These are phyloP conservation scores for Calidris pygmaea DNA, from an alignment of 2,113 vertebrate genomes.

Conservation along the genomic window DNA sequence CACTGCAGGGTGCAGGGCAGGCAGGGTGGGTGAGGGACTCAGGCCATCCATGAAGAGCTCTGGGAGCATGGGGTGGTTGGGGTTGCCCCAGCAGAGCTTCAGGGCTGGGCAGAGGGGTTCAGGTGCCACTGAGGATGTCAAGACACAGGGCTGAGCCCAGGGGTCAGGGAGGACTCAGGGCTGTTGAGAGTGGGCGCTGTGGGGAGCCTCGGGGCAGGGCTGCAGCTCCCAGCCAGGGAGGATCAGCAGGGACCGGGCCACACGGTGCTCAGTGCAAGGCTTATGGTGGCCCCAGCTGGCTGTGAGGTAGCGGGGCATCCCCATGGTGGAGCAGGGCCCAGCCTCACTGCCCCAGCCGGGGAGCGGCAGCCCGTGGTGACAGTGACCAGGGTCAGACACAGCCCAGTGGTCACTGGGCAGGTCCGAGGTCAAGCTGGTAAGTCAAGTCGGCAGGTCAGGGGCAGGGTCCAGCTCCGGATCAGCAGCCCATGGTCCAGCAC, in stretches of 20 bases:
- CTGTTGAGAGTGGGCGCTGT: fast-evolving
- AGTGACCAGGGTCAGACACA: not conserved
- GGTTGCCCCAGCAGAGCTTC: not conserved
- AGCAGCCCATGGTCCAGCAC: not conserved
- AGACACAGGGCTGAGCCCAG: fast-evolving
- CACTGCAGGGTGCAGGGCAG: fast-evolving
- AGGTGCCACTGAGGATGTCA: not conserved
- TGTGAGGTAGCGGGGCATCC: fast-evolving
- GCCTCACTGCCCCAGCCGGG: no score
- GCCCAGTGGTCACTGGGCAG: not conserved
- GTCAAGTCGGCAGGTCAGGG: not conserved
- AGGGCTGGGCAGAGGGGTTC: not conserved
- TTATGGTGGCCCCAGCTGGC: not conserved
- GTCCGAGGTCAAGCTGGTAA: not conserved
- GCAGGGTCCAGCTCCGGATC: not conserved
- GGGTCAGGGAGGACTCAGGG: fast-evolving
- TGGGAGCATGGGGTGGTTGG: not conserved
- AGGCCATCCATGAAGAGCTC: not conserved
- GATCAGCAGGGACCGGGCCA: fast-evolving
- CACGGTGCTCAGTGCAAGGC: fast-evolving
- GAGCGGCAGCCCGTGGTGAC: not conserved
- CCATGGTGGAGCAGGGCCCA: not conserved
- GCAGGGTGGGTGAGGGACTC: fast-evolving
- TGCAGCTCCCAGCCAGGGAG: fast-evolving
- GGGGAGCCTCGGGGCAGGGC: fast-evolving